A percentile compares a stretch with the other conserved stretches of the same genome.
phyloP scores from a whole-genome alignment of 2,113 vertebrate species.

The Sinocyclocheilus anophthalmus region DNA sequence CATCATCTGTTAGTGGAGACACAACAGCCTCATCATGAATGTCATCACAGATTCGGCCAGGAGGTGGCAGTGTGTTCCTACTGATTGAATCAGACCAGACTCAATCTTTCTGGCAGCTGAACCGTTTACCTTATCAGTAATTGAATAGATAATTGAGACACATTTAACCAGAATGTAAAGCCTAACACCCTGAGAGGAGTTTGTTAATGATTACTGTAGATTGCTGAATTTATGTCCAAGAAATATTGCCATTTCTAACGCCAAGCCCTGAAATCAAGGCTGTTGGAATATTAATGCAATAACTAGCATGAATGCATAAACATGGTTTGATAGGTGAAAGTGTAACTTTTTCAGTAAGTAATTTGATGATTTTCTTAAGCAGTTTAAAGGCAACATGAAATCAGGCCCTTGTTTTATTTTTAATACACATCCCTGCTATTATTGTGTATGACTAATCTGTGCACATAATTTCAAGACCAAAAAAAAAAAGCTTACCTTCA shows the following conservation, averaged over 20 bases:
- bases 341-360: not conserved
- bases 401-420: not conserved
- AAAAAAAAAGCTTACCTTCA: not conserved
- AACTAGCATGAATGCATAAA: conserved; percentile 10
- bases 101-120: not conserved
- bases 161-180: not conserved
- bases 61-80: conserved; percentile 27
- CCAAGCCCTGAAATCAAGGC: not conserved
- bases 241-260: not conserved
- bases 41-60: not conserved
- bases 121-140: conserved; percentile 8
- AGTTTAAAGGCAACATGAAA: not conserved
- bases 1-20: not conserved
- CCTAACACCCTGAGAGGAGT: not conserved
- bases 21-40: too few species aligned
- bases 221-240: not conserved
- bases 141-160: conserved; percentile 10
- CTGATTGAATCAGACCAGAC: not conserved
- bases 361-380: not conserved
- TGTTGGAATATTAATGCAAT: conserved; percentile 20
- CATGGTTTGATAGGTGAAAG: not conserved
- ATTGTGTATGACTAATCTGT: not conserved
- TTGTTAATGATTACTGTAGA: conserved; percentile 1
- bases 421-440: not conserved
- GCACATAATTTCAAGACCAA: too few species aligned